A percentile compares a stretch with the other conserved stretches of the same genome.
Evolutionary conservation across 2,113 vertebrate genomes (phyloP).

Genomic region (Cyanoramphus novaezelandiae): DNA sequence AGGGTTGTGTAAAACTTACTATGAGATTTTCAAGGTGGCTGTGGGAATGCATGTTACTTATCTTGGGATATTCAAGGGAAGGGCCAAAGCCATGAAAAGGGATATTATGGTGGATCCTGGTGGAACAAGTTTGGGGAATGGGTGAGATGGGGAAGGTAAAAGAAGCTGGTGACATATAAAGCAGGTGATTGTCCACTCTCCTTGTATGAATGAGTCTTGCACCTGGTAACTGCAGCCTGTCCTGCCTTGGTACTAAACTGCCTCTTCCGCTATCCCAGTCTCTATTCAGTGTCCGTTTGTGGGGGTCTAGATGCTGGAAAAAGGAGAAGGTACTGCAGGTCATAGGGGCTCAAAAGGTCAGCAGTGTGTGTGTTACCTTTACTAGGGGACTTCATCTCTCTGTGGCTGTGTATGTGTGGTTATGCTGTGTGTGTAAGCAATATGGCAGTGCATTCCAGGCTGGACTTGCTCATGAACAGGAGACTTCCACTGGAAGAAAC

Average conservation of each 20-base stretch:
- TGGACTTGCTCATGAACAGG: neutral
- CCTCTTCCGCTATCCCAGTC: neutral
- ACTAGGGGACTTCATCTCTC: neutral
- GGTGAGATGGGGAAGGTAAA: neutral
- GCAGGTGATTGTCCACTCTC: neutral
- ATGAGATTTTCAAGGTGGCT: neutral
- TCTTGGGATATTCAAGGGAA: neutral
- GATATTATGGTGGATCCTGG: neutral
- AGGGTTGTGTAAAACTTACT: neutral
- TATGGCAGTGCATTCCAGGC: neutral
- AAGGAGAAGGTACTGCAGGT: neutral
- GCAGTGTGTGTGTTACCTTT: rapidly evolving
- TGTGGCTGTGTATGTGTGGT: too few relatives aligned
- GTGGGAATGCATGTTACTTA: neutral
- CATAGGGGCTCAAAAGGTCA: neutral
- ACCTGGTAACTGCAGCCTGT: neutral
- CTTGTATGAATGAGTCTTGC: neutral
- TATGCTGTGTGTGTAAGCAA: neutral
- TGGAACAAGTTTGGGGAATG: neutral
- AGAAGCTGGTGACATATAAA: neutral
- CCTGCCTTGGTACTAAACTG: neutral
- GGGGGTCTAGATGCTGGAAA: neutral
- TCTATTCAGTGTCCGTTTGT: neutral
- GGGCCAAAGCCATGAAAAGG: neutral
- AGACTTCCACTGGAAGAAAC: neutral